Evolutionary conservation across 2,888 invertebrate species (phyloP).

Genomic region (Galerucella pusilla): DNA sequence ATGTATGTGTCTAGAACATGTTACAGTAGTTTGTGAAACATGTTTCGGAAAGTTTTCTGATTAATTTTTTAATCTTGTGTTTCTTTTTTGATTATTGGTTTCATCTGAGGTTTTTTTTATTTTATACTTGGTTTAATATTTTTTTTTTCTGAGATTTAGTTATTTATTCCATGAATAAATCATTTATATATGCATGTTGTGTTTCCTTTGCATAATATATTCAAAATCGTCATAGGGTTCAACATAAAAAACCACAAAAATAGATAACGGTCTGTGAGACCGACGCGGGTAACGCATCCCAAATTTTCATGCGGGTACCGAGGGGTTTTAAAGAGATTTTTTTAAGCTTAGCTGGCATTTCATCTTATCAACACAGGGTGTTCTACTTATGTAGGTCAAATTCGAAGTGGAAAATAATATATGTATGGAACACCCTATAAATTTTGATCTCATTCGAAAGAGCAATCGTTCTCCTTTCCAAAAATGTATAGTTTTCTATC

Average conservation of each 20-base stretch:
- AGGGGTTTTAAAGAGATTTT: too few species aligned
- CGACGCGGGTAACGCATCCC: slow-evolving; percentile 8
- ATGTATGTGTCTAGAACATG: slow-evolving; percentile 5
- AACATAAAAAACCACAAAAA: neutral
- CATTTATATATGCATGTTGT: neutral
- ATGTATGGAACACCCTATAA: too few species aligned
- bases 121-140: neutral
- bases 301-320: slow-evolving; percentile 8
- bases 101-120: neutral
- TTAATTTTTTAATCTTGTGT: slow-evolving; percentile 1
- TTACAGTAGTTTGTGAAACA: neutral
- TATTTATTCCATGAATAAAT: neutral
- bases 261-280: slow-evolving; percentile 6
- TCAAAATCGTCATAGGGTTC: neutral
- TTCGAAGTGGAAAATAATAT: too few species aligned
- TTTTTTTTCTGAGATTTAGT: slow-evolving; percentile 1
- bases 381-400: too few species aligned
- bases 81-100: neutral
- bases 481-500: too few species aligned
- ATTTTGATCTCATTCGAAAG: too few species aligned
- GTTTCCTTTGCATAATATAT: neutral
- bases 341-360: too few species aligned
- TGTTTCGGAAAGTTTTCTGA: slow-evolving; percentile 4
- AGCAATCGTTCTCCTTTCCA: too few species aligned
- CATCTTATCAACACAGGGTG: too few species aligned